Percentiles rank a stretch among this genome's conserved stretches.
Evolutionary conservation across 1,140 invertebrate genomes (phyloP).

Genomic region (Drosophila ogumai): DNA sequence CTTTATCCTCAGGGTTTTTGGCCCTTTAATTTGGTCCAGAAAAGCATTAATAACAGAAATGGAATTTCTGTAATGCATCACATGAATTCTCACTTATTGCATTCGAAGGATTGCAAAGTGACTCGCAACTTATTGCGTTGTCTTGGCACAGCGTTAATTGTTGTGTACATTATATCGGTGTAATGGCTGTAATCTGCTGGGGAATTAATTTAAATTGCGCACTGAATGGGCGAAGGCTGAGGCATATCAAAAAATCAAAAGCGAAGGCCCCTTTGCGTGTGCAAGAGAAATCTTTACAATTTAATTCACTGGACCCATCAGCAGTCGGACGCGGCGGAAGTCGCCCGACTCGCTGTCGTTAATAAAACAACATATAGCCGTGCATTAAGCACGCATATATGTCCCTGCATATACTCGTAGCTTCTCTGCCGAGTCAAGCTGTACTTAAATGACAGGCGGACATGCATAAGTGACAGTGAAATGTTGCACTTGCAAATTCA

Average conservation of each 20-base stretch:
- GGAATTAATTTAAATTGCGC: slow-evolving; percentile 53
- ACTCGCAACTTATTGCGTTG: slow-evolving; percentile 50
- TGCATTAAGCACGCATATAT: slow-evolving; percentile 14
- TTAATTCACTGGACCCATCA: slow-evolving; percentile 66
- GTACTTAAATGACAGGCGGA: slow-evolving; percentile 73
- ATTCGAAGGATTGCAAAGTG: slow-evolving; percentile 36
- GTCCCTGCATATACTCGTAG: slow-evolving; percentile 3
- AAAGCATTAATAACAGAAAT: not conserved
- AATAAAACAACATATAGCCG: slow-evolving; percentile 50
- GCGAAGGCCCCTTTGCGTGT: slow-evolving; percentile 14
- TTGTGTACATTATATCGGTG: slow-evolving; percentile 46
- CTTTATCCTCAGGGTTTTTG: not conserved
- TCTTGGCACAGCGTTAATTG: slow-evolving; percentile 54
- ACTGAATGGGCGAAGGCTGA: slow-evolving; percentile 2
- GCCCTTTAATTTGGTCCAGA: not conserved
- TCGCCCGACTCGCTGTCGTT: slow-evolving; percentile 49
- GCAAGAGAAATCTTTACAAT: slow-evolving; percentile 66
- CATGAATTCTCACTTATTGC: slow-evolving; percentile 29
- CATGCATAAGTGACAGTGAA: slow-evolving; percentile 77
- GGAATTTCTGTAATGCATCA: slow-evolving; percentile 3
- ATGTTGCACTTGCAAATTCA: slow-evolving; percentile 61
- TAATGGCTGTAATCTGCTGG: slow-evolving; percentile 48
- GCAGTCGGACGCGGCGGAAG: slow-evolving; percentile 14
- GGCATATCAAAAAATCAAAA: slow-evolving; percentile 48
- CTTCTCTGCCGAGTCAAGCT: slow-evolving; percentile 44